phyloP scores from a whole-genome alignment of 2,113 vertebrate species.

The Nothocercus nigrocapillus region DNA sequence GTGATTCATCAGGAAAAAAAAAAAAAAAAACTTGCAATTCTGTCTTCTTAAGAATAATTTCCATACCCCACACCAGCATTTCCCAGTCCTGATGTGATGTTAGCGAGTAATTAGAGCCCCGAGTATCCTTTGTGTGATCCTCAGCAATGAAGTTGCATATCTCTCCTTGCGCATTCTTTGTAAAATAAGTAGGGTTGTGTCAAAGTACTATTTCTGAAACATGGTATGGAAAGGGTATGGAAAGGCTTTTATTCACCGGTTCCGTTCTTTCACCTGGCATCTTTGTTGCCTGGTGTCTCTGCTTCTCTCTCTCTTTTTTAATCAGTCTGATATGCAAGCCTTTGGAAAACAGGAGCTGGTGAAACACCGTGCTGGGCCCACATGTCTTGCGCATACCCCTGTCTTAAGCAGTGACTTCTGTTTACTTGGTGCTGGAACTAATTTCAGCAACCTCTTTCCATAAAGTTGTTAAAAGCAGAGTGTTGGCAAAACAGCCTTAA shows the following conservation, averaged over 20 bases:
- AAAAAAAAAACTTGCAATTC: slow-evolving; percentile 23
- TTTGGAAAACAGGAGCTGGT: background rate
- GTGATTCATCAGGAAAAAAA: slow-evolving; percentile 35
- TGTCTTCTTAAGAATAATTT: slow-evolving; percentile 51
- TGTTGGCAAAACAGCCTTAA: background rate
- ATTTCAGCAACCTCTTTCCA: background rate
- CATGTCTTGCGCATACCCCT: background rate
- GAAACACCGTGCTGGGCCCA: accelerated
- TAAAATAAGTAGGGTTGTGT: slow-evolving; percentile 48
- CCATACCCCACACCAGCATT: background rate
- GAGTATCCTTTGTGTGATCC: background rate
- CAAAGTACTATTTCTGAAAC: slow-evolving; percentile 17
- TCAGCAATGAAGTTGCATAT: slow-evolving; percentile 9
- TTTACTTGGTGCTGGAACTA: background rate
- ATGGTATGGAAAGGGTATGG: background rate
- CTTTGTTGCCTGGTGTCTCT: slow-evolving; percentile 24
- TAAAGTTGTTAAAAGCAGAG: background rate
- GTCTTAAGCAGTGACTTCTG: background rate
- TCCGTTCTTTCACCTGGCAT: slow-evolving; percentile 3
- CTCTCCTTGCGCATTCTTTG: slow-evolving; percentile 17
- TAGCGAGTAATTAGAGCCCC: slow-evolving; percentile 36
- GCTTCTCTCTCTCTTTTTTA: background rate
- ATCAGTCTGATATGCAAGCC: background rate
- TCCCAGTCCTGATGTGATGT: slow-evolving; percentile 13
- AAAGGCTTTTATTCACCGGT: background rate